Percentiles rank a stretch among this genome's conserved stretches.
Evolutionary conservation across 2,113 vertebrate genomes (phyloP).

Genomic region (Mus spicilegus): DNA sequence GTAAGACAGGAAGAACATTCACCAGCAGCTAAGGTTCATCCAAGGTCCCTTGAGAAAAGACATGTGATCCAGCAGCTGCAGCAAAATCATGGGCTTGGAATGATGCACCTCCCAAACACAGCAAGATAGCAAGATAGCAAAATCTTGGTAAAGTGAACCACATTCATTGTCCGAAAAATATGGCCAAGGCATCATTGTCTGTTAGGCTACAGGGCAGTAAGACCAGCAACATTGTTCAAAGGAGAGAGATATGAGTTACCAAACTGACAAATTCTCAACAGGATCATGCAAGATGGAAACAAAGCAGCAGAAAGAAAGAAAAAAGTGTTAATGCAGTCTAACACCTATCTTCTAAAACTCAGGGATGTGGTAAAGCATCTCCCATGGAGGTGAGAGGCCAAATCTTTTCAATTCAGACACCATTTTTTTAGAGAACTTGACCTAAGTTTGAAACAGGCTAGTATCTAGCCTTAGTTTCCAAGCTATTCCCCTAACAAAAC

Average conservation of each 20-base stretch:
- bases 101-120: background rate
- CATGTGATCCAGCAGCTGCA: background rate
- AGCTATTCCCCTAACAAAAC: too few relatives aligned
- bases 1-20: background rate
- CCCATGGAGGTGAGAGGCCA: background rate
- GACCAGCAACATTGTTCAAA: background rate
- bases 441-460: too few relatives aligned
- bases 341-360: background rate
- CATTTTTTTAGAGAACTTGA: too few relatives aligned
- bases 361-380: background rate
- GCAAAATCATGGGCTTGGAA: background rate
- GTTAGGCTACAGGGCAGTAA: background rate
- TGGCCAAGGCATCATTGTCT: background rate
- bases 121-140: background rate
- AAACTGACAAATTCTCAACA: background rate
- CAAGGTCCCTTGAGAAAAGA: background rate
- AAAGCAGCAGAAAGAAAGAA: background rate
- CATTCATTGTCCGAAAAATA: background rate
- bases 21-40: background rate
- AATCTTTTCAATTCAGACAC: too few relatives aligned
- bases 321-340: background rate
- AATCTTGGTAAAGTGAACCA: background rate
- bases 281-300: background rate
- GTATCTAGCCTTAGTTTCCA: too few relatives aligned
- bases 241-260: background rate